phyloP scores from a whole-genome alignment of 1,140 invertebrate genomes.

The Dendrolimus kikuchii region DNA sequence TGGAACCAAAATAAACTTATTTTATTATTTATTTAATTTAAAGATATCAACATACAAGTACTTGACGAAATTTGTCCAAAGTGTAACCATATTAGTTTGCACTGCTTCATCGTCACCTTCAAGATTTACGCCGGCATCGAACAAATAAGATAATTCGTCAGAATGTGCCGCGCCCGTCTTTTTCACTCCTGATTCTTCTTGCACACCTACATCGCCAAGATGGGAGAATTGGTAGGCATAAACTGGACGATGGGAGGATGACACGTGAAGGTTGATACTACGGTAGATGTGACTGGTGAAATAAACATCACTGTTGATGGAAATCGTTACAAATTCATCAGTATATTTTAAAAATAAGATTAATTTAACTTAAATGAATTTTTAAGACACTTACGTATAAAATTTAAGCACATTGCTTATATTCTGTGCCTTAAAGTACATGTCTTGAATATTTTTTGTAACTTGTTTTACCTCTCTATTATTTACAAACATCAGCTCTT shows the following conservation, averaged over 20 bases:
- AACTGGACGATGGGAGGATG: conserved; percentile 21
- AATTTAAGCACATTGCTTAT: conserved; percentile 33
- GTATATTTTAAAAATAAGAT: too few relatives aligned
- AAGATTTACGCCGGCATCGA: conserved; percentile 23
- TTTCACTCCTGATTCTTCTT: conserved; percentile 21
- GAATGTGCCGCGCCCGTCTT: conserved; percentile 53
- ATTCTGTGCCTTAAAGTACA: conserved; percentile 39
- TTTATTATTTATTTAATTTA: too few relatives aligned
- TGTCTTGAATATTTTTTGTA: conserved; percentile 32
- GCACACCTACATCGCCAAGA: conserved; percentile 32
- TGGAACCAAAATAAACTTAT: too few relatives aligned
- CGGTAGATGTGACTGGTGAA: conserved; percentile 45
- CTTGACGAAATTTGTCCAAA: conserved; percentile 59
- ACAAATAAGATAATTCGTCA: conserved; percentile 52
- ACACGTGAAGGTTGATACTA: conserved; percentile 35
- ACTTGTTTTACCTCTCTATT: conserved; percentile 32
- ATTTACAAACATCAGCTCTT: conserved; percentile 37
- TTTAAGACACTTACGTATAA: conserved; percentile 33
- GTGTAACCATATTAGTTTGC: conserved; percentile 29
- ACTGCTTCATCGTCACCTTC: conserved; percentile 35
- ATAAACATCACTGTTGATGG: conserved; percentile 44
- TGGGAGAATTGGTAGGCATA: conserved; percentile 56
- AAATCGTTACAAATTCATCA: background rate
- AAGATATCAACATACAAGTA: conserved; percentile 38
- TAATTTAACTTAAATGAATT: background rate